Evolutionary conservation across 2,888 invertebrate genomes (phyloP), one percentile per base, ranked within the genome.

Genomic region (Netelia melanura): DNA sequence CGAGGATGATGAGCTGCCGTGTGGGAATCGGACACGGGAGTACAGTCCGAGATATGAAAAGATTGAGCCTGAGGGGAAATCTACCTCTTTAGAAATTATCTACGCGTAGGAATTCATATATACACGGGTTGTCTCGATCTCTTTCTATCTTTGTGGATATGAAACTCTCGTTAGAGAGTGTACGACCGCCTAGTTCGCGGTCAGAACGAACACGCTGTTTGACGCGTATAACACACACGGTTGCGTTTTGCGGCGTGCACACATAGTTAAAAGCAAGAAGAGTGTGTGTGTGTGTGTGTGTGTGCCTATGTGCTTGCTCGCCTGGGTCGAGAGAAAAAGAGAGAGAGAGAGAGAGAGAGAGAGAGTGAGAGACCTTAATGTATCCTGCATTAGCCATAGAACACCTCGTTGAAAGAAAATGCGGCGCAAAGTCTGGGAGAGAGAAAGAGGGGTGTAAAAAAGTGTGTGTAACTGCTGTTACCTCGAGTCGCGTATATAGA

Each of bases 331-430:
- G 11, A n/a, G 17, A 67, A 56, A 25, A 23, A 56, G 8, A 0
- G 62, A 54, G 62, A 75, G 67, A 67, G 70, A 82, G 72, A 76
- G 38, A 23, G 52, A 71, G 58, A 68, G 9, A 38, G 30, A 17
- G 62, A 79, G 52, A 14, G 30, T 17, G 21, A 38, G 76, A 79
- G 67, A 75, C 83, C 84, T 74, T 58, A 76, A 52, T 82, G 85
- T 84, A 86, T 85, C 79, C 74, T 64, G 75, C 85, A 87, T 87
- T 87, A 87, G 87, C 81, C 80, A 70, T 71, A 77, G 72, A 85
- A 85, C 87, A 84, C 86, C 86, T 87, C 78, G 85, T 85, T 84
- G 83, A 84, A 82, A 82, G 84, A 79, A 87, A 87, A 87, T 76
- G 80, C 77, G 62, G 67, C 72, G 83, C 70, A 85, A 76, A 84